Conservation (phyloP, 2,113 vertebrate species). For the Saguinus midas region DNA sequence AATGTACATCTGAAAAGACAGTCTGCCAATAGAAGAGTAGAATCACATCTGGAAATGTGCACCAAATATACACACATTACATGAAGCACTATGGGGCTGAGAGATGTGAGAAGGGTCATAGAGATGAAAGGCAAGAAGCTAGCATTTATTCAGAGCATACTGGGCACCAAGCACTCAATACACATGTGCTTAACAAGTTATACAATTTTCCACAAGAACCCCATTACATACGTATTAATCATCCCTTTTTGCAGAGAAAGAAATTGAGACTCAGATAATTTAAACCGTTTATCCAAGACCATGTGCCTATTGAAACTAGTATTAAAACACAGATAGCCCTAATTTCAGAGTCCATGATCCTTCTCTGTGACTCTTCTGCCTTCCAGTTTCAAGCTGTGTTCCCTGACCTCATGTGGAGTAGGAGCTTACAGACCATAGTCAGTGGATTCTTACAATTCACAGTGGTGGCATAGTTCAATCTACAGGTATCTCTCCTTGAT, state of each 20-base stretch:
- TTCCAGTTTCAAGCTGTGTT: neutral
- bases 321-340: neutral
- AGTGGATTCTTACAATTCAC: neutral
- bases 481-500: neutral
- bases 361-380: neutral
- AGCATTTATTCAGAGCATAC: too few species aligned
- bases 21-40: neutral
- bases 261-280: neutral
- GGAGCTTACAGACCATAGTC: neutral
- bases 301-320: neutral
- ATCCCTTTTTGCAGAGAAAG: neutral
- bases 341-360: neutral
- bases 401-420: neutral
- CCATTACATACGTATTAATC: neutral
- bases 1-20: neutral
- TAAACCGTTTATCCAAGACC: neutral
- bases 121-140: neutral
- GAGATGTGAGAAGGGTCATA: neutral
- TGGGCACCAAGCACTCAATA: fast-evolving
- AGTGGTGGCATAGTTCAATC: neutral
- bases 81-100: neutral
- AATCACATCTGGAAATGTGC: neutral
- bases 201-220: neutral
- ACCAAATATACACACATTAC: too few species aligned
- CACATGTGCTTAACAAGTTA: neutral